Conservation (phyloP, 2,888 invertebrate genomes). For the Chrysomela aeneicollis region DNA sequence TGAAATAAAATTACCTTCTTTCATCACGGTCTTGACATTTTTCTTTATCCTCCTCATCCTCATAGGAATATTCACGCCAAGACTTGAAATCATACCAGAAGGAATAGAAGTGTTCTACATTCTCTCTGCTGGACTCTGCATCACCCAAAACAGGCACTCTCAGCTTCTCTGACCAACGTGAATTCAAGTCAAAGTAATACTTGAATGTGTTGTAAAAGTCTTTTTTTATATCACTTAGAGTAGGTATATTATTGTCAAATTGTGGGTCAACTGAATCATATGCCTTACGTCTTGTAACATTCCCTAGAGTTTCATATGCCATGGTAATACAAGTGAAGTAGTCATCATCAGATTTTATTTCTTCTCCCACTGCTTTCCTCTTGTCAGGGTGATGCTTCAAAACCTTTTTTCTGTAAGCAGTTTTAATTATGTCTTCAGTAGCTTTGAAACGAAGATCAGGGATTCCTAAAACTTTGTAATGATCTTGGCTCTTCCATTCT, state of each 20-base stretch:
- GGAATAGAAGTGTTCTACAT: conserved; percentile 93
- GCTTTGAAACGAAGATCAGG: conserved; percentile 83
- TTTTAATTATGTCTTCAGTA: conserved; percentile 91
- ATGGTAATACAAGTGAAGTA: conserved; percentile 99
- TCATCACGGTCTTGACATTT: conserved; percentile 97
- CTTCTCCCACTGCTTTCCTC: conserved; percentile 88
- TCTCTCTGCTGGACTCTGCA: conserved; percentile 77
- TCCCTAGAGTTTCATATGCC: conserved; percentile 92
- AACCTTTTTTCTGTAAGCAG: conserved; percentile 90
- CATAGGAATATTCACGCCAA: conserved; percentile 98
- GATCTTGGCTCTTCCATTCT: conserved; percentile 98
- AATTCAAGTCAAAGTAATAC: conserved; percentile 78
- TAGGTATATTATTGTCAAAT: conserved; percentile 89
- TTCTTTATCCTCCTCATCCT: conserved; percentile 99
- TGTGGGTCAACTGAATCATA: conserved; percentile 97
- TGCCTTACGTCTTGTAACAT: conserved; percentile 80
- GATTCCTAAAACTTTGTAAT: conserved; percentile 94
- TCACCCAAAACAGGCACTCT: conserved; percentile 84
- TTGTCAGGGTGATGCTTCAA: conserved; percentile 98
- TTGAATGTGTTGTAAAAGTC: conserved; percentile 77
- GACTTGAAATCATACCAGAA: conserved; percentile 99
- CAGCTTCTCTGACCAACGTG: conserved; percentile 90
- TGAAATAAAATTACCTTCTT: conserved; percentile 69
- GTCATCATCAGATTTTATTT: conserved; percentile 89
- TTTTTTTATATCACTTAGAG: conserved; percentile 76